Conservation (phyloP, 2,888 invertebrate genomes). For the Drosophila neotestacea region DNA sequence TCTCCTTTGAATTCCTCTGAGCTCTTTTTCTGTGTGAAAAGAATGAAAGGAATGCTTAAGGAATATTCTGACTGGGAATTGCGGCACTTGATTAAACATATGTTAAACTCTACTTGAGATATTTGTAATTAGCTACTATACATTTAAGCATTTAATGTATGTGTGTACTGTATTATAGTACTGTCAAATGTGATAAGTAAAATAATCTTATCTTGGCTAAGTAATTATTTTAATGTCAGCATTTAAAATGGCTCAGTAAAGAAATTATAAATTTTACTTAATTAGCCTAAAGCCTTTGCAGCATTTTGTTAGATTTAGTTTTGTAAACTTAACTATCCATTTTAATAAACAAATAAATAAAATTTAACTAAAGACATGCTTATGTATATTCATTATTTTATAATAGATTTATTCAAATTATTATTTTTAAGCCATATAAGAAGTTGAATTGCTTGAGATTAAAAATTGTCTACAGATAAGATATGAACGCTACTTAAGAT, state of each 20-base stretch:
- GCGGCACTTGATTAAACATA: conserved; percentile 1
- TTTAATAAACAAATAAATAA: no score
- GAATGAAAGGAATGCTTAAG: conserved; percentile 8
- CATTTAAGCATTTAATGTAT: neutral
- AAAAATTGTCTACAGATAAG: no score
- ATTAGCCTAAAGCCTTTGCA: no score
- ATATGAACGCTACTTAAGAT: no score
- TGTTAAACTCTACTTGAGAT: neutral
- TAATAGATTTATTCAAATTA: no score
- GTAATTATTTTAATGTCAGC: neutral
- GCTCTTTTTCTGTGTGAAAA: conserved; percentile 14
- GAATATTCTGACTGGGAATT: conserved; percentile 17
- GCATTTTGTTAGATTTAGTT: no score
- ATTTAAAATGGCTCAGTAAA: neutral
- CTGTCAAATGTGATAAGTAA: neutral
- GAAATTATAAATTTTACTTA: no score
- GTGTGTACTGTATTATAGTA: neutral
- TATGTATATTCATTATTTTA: no score
- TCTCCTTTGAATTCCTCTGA: neutral
- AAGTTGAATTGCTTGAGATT: no score
- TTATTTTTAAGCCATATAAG: no score
- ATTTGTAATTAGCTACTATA: neutral
- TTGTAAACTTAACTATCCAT: no score
- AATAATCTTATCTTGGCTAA: neutral
- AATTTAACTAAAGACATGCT: no score